A percentile compares a stretch with the other conserved stretches of the same genome.
Conservation (phyloP, 2,797 vertebrate genomes). For the Chelon auratus region DNA sequence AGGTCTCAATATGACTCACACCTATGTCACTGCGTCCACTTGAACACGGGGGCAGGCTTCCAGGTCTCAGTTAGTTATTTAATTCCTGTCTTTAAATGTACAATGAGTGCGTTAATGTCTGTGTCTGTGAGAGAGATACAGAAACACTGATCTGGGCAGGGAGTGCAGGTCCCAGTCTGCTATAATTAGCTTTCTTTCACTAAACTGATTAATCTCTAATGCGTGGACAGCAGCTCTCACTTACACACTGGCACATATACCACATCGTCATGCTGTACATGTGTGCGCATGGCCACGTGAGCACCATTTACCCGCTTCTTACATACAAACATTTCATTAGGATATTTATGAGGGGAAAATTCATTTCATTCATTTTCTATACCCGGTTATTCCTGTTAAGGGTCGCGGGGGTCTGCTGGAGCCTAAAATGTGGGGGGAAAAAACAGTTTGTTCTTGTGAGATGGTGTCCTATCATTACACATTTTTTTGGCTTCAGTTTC, state of each 20-base stretch:
- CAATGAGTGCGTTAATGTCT: neutral
- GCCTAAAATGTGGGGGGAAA: too few species aligned
- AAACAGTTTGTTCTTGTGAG: too few species aligned
- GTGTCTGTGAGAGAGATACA: constrained; percentile 2
- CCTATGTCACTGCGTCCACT: neutral
- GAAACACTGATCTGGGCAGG: constrained; percentile 19
- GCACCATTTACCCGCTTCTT: neutral
- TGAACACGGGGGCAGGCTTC: neutral
- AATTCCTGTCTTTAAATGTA: constrained; percentile 21
- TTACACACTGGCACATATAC: constrained; percentile 29
- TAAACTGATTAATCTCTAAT: constrained; percentile 74
- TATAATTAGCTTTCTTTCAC: constrained; percentile 72
- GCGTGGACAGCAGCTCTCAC: constrained; percentile 43
- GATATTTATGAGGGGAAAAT: too few species aligned
- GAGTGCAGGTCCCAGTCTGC: constrained; percentile 50
- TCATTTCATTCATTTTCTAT: too few species aligned
- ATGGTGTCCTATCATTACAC: too few species aligned
- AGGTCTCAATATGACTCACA: neutral
- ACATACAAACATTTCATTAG: too few species aligned
- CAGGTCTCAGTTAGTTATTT: constrained; percentile 11
- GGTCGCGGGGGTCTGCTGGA: too few species aligned
- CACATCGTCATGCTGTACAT: neutral
- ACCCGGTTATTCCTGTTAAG: too few species aligned
- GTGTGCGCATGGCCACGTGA: neutral
- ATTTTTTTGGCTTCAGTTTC: too few species aligned